Percentiles rank a stretch among this genome's conserved stretches.
These are phyloP conservation scores for Eucidaris tribuloides DNA, from an alignment of 35 echinoderm and acorn worm genomes.

Conservation along the genomic window DNA sequence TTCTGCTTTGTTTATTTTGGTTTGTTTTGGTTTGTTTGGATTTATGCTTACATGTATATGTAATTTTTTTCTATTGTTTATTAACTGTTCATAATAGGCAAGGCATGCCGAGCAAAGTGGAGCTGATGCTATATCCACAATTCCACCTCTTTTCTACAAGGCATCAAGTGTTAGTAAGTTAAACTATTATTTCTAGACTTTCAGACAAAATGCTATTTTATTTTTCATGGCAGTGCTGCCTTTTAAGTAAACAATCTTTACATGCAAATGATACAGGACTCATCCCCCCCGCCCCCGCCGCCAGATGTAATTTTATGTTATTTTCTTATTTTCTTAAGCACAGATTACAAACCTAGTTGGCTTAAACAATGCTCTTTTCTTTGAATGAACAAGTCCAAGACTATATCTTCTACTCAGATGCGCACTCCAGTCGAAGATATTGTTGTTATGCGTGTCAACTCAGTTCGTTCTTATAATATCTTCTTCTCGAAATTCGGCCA, in stretches of 20 bases:
- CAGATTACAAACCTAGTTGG: neutral
- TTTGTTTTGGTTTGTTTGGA: too few species aligned
- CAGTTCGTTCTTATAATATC: too few species aligned
- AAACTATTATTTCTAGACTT: neutral
- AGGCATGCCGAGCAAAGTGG: conserved; percentile 34
- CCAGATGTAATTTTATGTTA: neutral
- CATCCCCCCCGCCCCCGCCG: neutral
- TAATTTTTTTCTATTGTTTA: too few species aligned
- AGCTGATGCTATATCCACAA: conserved; percentile 45
- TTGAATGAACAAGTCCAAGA: too few species aligned
- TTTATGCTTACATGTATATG: too few species aligned
- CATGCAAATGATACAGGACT: neutral
- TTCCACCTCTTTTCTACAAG: conserved; percentile 53
- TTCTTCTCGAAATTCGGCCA: too few species aligned
- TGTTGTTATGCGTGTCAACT: too few species aligned
- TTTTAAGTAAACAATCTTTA: too few species aligned
- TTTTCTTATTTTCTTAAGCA: neutral
- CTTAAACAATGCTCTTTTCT: too few species aligned
- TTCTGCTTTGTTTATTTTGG: neutral
- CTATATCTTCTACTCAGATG: too few species aligned
- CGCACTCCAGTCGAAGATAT: too few species aligned
- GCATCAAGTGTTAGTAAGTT: conserved; percentile 44
- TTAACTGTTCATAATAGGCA: too few species aligned
- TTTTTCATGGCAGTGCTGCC: neutral
- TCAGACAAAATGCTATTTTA: neutral